These are phyloP conservation scores for Channa striata DNA, from an alignment of 2,797 vertebrate species.

Conservation along the genomic window DNA sequence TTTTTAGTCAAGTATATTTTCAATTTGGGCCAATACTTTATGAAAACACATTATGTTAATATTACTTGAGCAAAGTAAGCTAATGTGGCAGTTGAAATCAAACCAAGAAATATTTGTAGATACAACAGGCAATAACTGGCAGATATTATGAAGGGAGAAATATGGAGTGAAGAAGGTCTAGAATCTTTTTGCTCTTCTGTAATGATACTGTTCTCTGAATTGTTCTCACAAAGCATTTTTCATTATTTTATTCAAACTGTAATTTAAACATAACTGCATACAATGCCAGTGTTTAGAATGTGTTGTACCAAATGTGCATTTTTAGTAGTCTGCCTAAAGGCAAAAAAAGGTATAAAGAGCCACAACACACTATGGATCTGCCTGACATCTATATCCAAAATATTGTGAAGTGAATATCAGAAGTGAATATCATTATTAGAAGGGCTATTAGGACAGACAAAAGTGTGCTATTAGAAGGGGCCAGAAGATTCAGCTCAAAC, in stretches of 20 bases:
- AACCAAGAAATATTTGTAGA: background rate
- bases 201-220: no score
- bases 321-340: background rate
- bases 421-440: no score
- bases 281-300: background rate
- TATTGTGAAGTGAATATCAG: no score
- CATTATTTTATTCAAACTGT: conserved; percentile 3
- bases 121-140: background rate
- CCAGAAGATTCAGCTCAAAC: background rate
- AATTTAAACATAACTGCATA: background rate
- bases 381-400: no score
- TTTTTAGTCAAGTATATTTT: background rate
- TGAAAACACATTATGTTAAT: background rate
- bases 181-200: no score
- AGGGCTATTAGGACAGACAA: no score
- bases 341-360: no score
- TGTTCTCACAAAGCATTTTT: background rate
- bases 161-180: background rate
- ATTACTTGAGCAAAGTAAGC: background rate
- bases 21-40: background rate
- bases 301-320: background rate
- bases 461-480: no score
- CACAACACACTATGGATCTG: no score
- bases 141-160: conserved; percentile 5
- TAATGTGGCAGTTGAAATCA: conserved; percentile 1